Evolutionary conservation across 2,797 vertebrate genomes (phyloP).

Genomic region (Sebastes nivosus): DNA sequence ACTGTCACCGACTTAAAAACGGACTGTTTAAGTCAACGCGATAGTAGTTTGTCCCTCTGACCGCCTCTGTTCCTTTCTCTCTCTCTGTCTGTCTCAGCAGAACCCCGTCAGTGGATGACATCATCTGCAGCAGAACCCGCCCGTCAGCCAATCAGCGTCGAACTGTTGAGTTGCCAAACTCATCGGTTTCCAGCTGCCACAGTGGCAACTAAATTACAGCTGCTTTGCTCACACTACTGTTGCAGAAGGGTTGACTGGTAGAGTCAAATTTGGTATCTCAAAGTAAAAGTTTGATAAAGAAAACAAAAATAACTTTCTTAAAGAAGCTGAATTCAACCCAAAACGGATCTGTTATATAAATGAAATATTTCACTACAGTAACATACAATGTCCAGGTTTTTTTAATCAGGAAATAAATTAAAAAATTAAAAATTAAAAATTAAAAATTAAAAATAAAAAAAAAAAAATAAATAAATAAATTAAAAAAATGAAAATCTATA

Average conservation of each 20-base stretch:
- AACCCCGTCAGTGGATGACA: conserved; percentile 37
- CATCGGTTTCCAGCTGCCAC: conserved; percentile 52
- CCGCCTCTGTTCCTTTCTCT: background rate
- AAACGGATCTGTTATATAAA: too few species aligned
- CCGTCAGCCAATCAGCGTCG: conserved; percentile 63
- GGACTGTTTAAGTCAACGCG: background rate
- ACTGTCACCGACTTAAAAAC: background rate
- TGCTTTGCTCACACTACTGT: background rate
- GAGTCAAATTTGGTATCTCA: background rate
- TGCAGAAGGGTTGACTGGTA: background rate
- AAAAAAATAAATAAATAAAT: too few species aligned
- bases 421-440: too few species aligned
- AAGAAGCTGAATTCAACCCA: too few species aligned
- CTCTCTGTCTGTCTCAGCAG: background rate
- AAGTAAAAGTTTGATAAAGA: background rate
- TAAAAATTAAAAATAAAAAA: too few species aligned
- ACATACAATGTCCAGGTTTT: too few species aligned
- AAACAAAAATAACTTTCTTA: too few species aligned
- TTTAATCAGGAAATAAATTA: too few species aligned
- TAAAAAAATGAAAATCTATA: too few species aligned
- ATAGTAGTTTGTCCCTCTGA: background rate
- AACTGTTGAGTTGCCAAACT: conserved; percentile 29
- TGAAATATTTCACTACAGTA: too few species aligned
- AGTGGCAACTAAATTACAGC: conserved; percentile 39
- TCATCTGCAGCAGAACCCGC: conserved; percentile 37